Conservation (phyloP, 2,888 invertebrate genomes). For the Cryptops parisi region DNA sequence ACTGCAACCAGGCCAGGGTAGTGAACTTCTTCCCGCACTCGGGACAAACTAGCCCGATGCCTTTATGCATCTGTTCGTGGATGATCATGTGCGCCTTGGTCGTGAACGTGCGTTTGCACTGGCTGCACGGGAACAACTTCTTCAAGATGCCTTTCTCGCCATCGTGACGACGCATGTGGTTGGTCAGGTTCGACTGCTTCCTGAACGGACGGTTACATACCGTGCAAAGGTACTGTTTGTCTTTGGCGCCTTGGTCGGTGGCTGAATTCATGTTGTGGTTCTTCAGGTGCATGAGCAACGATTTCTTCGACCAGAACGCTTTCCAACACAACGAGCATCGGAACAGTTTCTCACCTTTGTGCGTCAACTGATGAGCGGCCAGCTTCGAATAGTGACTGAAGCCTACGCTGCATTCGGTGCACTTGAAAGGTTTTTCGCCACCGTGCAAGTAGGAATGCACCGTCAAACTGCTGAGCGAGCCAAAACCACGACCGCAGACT, state of each 20-base stretch:
- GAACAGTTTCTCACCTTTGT: not conserved
- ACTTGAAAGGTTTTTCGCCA: conserved; percentile 7
- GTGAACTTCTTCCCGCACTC: conserved; percentile 2
- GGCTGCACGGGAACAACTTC: conserved; percentile 8
- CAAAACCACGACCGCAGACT: conserved; percentile 1
- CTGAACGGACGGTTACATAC: not conserved
- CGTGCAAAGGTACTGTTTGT: not conserved
- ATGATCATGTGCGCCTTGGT: conserved; percentile 7
- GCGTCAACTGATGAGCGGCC: not conserved
- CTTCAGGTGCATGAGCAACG: conserved; percentile 1
- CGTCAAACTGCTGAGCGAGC: not conserved
- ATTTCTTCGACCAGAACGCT: not conserved
- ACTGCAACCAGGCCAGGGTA: not conserved
- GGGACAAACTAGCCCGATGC: conserved; percentile 1
- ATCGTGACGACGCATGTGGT: conserved; percentile 2
- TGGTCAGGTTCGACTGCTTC: conserved; percentile 3
- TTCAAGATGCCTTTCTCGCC: conserved; percentile 7
- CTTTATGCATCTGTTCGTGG: conserved; percentile 2
- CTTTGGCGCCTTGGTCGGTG: not conserved
- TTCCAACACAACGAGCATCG: conserved; percentile 3
- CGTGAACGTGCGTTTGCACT: conserved; percentile 9
- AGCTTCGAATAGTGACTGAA: not conserved
- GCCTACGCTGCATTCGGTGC: not conserved
- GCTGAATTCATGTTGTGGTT: not conserved
- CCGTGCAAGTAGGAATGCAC: conserved; percentile 1